Evolutionary conservation across 2,888 invertebrate genomes (phyloP), one percentile per base, ranked within the genome.

Genomic region (Pandemis corylana): DNA sequence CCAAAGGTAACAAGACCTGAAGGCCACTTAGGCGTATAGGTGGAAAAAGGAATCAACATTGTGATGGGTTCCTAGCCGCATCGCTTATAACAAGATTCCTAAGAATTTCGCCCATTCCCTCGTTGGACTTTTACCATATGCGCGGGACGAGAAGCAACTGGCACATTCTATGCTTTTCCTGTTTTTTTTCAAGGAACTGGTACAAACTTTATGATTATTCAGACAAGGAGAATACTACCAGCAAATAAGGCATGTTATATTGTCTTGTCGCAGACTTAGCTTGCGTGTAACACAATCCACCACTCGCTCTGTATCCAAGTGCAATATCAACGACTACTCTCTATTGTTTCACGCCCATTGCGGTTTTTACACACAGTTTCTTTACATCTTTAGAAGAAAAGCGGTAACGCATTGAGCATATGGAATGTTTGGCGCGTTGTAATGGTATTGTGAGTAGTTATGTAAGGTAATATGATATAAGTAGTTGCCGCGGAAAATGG

Each of bases 401-500:
- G 13, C 73, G 61, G 79, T 73, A 79, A 80, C 82, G 82, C 49
- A 78, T 42, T 7, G 12, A 20, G n/a, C 5, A 0, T 15, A 28
- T 49, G 1, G 5, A 59, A 5, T 65, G 15, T 12, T 41, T 59
- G 9, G 42, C 20, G 49, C 9, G 6, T 12, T 41, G 10, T 41
- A 10, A n/a, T 42, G 65, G 36, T 28, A 42, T 61, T 46, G 10
- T 64, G 46, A 63, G 15, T 61, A 44, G 68, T 70, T 72, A 71
- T 68, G 70, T 77, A 74, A 74, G 62, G 77, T 74, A 77, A 75
- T 70, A 12, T 71, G 77, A 76, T 68, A 65, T 61, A 76, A 68
- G 72, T 46, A 68, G 70, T 69, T 69, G 59, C 61, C 67, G 64
- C 81, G 80, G 79, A 85, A 87, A 86, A 84, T 87, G 80, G 85